These are phyloP conservation scores for Drosophila albomicans DNA, from an alignment of 1,140 invertebrate genomes.

Conservation along the genomic window DNA sequence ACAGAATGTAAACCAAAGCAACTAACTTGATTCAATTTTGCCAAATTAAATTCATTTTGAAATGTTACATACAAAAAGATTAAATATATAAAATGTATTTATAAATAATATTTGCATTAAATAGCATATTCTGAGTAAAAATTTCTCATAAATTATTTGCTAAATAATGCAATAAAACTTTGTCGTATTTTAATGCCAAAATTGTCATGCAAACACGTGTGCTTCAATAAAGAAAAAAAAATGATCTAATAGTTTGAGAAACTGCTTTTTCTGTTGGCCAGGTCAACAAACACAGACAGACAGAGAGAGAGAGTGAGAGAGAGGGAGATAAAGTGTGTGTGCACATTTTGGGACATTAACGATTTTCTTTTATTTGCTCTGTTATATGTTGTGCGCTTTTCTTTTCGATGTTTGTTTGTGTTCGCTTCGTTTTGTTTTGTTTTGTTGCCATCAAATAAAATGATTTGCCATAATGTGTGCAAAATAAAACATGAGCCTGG, in stretches of 20 bases:
- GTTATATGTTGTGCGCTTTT: neutral
- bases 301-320: too few species aligned
- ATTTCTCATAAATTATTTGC: neutral
- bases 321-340: neutral
- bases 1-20: too few species aligned
- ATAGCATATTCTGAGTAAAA: too few species aligned
- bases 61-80: too few species aligned
- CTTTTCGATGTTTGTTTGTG: neutral
- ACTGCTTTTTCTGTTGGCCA: constrained; percentile 1
- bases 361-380: constrained; percentile 32
- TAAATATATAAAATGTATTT: too few species aligned
- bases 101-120: too few species aligned
- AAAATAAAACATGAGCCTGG: constrained; percentile 57
- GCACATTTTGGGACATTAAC: constrained; percentile 17
- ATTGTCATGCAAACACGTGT: neutral
- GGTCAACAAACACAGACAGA: too few species aligned
- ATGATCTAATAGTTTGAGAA: constrained; percentile 27
- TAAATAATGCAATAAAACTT: neutral
- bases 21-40: too few species aligned
- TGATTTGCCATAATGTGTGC: constrained; percentile 60
- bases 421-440: constrained; percentile 8
- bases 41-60: too few species aligned
- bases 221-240: neutral
- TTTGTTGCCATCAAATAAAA: constrained; percentile 47
- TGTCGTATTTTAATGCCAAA: neutral